Percentiles rank a stretch among this genome's conserved stretches.
Conservation (phyloP, 2,888 invertebrate species). For the Suillia variegata region DNA sequence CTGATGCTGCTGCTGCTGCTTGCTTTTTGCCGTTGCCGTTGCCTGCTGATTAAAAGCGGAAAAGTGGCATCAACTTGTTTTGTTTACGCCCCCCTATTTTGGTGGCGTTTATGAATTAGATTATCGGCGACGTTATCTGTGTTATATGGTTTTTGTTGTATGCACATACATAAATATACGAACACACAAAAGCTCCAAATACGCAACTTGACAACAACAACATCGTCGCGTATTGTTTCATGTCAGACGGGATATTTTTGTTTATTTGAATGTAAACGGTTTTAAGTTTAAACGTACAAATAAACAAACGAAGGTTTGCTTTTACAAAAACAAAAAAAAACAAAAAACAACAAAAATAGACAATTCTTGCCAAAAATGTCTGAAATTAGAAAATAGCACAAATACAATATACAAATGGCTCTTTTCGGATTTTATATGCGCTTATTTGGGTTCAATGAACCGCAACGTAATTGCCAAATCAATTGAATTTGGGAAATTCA, state of each 20-base stretch:
- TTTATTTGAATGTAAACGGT: too few species aligned
- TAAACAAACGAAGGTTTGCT: too few species aligned
- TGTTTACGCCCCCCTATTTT: background rate
- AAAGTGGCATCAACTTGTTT: background rate
- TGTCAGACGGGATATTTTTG: background rate
- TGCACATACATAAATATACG: too few species aligned
- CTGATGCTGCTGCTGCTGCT: too few species aligned
- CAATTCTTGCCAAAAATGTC: background rate
- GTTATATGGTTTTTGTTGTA: background rate
- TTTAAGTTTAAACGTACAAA: too few species aligned
- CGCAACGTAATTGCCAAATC: constrained; percentile 35
- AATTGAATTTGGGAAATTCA: constrained; percentile 26
- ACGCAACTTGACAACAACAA: constrained; percentile 10
- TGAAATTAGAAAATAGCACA: background rate
- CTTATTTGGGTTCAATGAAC: constrained; percentile 44
- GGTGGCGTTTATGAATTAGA: background rate
- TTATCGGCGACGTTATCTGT: background rate
- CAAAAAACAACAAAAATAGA: too few species aligned
- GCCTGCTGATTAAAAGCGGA: background rate
- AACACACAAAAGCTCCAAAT: background rate
- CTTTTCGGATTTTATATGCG: background rate
- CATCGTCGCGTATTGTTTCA: background rate
- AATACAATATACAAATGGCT: background rate
- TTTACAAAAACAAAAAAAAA: too few species aligned
- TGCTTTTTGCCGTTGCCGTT: too few species aligned